phyloP scores from a whole-genome alignment of 2,113 vertebrate genomes.

The Channa argus region DNA sequence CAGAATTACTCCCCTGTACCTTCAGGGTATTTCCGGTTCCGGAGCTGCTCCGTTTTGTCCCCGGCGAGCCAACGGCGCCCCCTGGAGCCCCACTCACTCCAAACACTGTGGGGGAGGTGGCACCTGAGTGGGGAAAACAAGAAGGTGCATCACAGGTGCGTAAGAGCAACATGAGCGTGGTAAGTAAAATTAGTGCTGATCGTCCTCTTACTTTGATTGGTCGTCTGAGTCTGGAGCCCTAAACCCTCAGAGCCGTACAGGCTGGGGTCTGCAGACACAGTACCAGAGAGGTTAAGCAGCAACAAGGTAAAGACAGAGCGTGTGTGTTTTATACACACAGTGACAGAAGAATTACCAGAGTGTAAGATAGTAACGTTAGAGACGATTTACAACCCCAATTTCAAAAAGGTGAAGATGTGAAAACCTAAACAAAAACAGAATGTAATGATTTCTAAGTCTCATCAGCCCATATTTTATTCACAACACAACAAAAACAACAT shows the following conservation, averaged over 20 bases:
- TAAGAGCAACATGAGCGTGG: background rate
- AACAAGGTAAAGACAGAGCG: too few species aligned
- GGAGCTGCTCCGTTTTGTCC: conserved; percentile 90
- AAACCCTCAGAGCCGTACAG: conserved; percentile 43
- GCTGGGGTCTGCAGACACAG: conserved; percentile 49
- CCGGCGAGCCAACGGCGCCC: conserved; percentile 85
- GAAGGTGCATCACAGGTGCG: too few species aligned
- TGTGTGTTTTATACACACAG: too few species aligned
- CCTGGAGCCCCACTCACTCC: conserved; percentile 52
- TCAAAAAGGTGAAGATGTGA: too few species aligned
- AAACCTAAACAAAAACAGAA: too few species aligned
- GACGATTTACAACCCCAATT: too few species aligned
- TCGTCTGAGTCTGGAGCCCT: conserved; percentile 45
- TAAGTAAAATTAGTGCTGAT: background rate
- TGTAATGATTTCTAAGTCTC: too few species aligned
- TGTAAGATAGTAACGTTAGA: too few species aligned
- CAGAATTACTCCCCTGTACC: conserved; percentile 28
- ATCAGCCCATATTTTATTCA: too few species aligned
- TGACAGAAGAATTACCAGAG: too few species aligned
- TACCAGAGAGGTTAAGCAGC: background rate
- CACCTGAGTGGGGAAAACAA: conserved; percentile 76
- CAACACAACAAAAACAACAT: too few species aligned
- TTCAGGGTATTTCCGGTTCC: conserved; percentile 93
- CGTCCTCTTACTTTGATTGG: conserved; percentile 46
- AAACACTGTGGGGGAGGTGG: conserved; percentile 51